Conservation (phyloP, 2,888 invertebrate species). For the Drosophila algonquin region DNA sequence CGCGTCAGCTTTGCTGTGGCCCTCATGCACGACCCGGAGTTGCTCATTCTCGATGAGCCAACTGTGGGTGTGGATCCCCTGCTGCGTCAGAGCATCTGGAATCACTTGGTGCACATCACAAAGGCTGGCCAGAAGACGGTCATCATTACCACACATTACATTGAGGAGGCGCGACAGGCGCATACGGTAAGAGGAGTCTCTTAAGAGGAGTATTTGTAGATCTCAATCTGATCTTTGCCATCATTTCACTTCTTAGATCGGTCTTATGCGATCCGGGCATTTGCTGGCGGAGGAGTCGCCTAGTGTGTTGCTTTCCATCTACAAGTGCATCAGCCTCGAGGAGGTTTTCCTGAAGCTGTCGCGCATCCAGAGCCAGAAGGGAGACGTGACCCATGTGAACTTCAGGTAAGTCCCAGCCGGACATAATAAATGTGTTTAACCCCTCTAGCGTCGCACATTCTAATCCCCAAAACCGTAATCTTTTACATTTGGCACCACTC, state of each 20-base stretch:
- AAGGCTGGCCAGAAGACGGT: conserved; percentile 96
- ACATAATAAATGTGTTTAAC: conserved; percentile 35
- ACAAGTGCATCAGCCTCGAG: conserved; percentile 93
- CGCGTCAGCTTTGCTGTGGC: conserved; percentile 96
- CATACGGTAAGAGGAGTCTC: conserved; percentile 88
- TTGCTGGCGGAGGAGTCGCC: conserved; percentile 96
- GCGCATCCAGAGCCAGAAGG: conserved; percentile 90
- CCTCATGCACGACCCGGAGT: conserved; percentile 95
- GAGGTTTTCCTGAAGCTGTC: conserved; percentile 96
- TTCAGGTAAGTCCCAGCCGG: conserved; percentile 80
- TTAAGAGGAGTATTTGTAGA: background rate
- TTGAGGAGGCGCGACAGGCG: conserved; percentile 96
- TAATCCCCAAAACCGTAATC: conserved; percentile 35
- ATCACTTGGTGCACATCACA: conserved; percentile 94
- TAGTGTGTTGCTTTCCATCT: conserved; percentile 91
- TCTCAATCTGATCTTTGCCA: background rate
- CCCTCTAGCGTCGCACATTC: conserved; percentile 20
- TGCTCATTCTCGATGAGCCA: conserved; percentile 95
- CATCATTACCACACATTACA: conserved; percentile 96
- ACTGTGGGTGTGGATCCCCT: conserved; percentile 97
- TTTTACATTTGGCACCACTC: conserved; percentile 31
- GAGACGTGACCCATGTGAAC: conserved; percentile 83
- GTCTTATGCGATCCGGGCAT: conserved; percentile 96
- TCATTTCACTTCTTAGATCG: conserved; percentile 88
- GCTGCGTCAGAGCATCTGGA: conserved; percentile 96